Evolutionary conservation across 2,888 invertebrate genomes (phyloP).

Genomic region (Creontiades dilutus): DNA sequence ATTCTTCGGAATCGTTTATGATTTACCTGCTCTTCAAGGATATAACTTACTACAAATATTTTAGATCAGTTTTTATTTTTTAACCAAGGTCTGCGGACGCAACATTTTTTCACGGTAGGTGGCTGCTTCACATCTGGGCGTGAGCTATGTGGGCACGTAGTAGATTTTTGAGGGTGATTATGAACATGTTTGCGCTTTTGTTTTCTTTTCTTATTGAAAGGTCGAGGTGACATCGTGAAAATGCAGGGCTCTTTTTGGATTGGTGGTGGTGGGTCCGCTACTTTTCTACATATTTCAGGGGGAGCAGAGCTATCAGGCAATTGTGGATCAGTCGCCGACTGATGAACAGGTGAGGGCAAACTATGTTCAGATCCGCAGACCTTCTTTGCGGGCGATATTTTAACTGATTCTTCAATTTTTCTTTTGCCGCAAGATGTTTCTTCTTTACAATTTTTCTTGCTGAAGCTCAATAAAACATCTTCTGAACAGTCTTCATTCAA

Average conservation of each 20-base stretch:
- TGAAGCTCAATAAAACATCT: not conserved
- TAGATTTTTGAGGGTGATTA: not conserved
- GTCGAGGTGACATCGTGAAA: not conserved
- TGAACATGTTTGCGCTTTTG: not conserved
- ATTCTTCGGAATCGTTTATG: too few species aligned
- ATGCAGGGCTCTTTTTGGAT: not conserved
- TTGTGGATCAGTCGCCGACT: not conserved
- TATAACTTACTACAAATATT: too few species aligned
- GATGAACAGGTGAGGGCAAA: not conserved
- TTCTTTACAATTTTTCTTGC: not conserved
- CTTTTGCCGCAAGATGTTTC: not conserved
- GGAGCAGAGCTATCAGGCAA: not conserved
- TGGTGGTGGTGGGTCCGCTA: not conserved
- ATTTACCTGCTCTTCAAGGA: too few species aligned
- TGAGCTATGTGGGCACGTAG: not conserved
- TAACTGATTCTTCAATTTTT: not conserved
- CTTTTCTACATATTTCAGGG: not conserved
- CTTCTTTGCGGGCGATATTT: not conserved
- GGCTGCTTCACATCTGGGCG: not conserved
- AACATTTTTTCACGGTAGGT: slow-evolving; percentile 4
- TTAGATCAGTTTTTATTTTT: not conserved
- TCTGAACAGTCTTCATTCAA: not conserved
- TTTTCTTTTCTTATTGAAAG: not conserved
- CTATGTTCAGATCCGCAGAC: not conserved
- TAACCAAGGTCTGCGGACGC: slow-evolving; percentile 31